These are phyloP conservation scores for Nycticorax nycticorax DNA, from an alignment of 2,113 vertebrate genomes.

Conservation along the genomic window DNA sequence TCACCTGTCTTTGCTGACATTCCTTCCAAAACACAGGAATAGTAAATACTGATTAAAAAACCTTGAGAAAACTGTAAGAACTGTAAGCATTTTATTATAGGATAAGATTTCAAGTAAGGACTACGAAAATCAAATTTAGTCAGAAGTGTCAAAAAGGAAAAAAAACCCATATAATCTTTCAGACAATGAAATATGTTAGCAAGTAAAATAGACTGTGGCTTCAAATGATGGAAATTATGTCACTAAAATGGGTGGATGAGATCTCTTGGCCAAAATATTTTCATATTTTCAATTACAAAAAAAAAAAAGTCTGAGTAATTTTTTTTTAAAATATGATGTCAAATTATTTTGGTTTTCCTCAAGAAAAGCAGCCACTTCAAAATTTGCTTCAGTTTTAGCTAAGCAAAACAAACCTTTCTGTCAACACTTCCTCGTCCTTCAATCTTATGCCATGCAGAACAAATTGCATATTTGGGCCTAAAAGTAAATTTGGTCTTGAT, in stretches of 20 bases:
- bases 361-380: not conserved
- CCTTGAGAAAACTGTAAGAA: not conserved
- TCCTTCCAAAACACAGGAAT: not conserved
- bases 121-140: not conserved
- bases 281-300: not conserved
- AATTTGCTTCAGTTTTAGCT: not conserved
- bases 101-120: not conserved
- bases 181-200: not conserved
- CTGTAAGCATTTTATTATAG: not conserved
- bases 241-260: not conserved
- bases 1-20: not conserved
- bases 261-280: not conserved
- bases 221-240: not conserved
- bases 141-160: not conserved
- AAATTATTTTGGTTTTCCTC: not conserved
- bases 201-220: not conserved
- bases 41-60: not conserved
- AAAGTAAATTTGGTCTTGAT: not conserved
- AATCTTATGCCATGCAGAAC: not conserved
- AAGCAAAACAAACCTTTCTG: not conserved
- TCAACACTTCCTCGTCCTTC: rapidly evolving
- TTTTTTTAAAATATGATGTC: not conserved
- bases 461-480: not conserved
- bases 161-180: not conserved
- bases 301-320: not conserved